These are phyloP conservation scores for Chrosomus eos DNA, from an alignment of 2,797 vertebrate species.

Conservation along the genomic window DNA sequence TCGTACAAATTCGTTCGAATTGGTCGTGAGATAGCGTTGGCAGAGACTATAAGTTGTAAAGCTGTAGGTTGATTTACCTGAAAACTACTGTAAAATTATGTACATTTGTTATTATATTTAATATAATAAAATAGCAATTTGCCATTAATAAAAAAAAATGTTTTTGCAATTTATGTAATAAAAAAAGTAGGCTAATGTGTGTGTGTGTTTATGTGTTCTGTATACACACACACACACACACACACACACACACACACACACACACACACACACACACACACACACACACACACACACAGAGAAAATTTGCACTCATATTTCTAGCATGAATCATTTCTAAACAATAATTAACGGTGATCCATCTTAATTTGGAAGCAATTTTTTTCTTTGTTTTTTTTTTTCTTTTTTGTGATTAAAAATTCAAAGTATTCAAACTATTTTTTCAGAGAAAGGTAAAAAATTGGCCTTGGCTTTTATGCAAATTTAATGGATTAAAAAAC, in stretches of 20 bases:
- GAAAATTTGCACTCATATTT: background rate
- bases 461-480: background rate
- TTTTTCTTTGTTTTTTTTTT: background rate
- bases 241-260: no score
- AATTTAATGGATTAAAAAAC: background rate
- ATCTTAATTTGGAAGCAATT: background rate
- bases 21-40: no score
- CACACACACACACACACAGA: no score
- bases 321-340: background rate
- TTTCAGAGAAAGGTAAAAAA: background rate
- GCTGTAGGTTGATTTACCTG: background rate
- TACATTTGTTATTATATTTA: background rate
- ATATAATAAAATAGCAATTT: background rate
- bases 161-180: background rate
- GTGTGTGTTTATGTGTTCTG: no score
- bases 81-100: background rate
- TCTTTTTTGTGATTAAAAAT: background rate
- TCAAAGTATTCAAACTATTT: background rate
- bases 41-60: background rate
- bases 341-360: background rate
- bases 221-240: no score
- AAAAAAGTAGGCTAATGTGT: no score
- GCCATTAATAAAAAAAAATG: background rate
- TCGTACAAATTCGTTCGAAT: no score
- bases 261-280: no score